Conservation (phyloP, 2,888 invertebrate species). For the Tipula unca region DNA sequence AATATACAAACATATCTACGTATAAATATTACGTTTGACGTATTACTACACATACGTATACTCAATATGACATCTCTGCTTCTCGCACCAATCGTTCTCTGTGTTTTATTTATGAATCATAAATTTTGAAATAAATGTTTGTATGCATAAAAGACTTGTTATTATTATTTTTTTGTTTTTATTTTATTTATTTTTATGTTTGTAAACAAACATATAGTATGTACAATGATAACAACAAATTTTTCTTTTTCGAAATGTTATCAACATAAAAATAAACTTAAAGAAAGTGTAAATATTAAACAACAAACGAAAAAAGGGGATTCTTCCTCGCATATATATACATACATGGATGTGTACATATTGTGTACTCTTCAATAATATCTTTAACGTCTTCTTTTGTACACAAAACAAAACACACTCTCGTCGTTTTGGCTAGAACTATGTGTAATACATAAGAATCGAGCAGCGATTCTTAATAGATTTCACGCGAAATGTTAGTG, state of each 20-base stretch:
- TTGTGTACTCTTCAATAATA: not conserved
- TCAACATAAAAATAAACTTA: not conserved
- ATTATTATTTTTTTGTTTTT: too few relatives aligned
- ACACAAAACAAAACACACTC: not conserved
- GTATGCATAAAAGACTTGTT: not conserved
- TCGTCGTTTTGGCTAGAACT: not conserved
- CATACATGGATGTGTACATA: too few relatives aligned
- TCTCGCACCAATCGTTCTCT: not conserved
- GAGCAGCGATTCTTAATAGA: not conserved
- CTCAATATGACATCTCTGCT: not conserved
- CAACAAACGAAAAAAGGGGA: not conserved
- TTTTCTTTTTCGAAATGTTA: not conserved
- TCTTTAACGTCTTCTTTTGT: not conserved
- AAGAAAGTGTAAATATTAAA: slow-evolving; percentile 8
- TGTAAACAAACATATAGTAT: not conserved
- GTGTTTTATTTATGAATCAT: not conserved
- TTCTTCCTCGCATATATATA: not conserved
- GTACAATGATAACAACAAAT: not conserved
- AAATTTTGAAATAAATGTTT: not conserved
- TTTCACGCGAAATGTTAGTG: not conserved
- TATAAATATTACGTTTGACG: not conserved
- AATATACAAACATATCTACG: not conserved
- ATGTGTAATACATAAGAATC: not conserved
- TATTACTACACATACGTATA: not conserved
- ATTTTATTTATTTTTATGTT: not conserved